These are phyloP conservation scores for Drosophila orena DNA, from an alignment of 1,140 invertebrate genomes.

Conservation along the genomic window DNA sequence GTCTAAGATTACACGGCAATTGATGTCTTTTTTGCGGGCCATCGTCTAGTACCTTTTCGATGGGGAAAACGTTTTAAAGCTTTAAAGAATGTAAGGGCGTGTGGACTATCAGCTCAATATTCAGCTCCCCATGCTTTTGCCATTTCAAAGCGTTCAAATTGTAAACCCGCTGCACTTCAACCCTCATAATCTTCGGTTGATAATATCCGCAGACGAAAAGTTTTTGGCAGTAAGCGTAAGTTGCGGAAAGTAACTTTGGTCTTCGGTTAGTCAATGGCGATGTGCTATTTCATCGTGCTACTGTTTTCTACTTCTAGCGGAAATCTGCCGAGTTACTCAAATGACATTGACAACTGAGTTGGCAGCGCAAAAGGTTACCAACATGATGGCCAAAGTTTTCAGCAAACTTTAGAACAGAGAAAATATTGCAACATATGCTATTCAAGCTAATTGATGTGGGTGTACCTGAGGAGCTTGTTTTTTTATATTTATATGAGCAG, in stretches of 20 bases:
- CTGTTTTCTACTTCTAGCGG: not conserved
- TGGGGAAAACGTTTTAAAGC: conserved; percentile 51
- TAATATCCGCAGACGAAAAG: conserved; percentile 38
- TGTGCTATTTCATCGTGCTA: not conserved
- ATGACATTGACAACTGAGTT: not conserved
- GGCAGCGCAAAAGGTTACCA: not conserved
- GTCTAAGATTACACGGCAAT: conserved; percentile 74
- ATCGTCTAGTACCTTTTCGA: conserved; percentile 51
- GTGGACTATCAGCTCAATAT: too few species aligned
- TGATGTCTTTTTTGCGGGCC: conserved; percentile 66
- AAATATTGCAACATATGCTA: too few species aligned
- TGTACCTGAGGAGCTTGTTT: too few species aligned
- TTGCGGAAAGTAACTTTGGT: conserved; percentile 32
- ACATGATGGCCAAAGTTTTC: not conserved
- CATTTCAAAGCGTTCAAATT: conserved; percentile 52
- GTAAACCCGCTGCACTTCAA: conserved; percentile 37
- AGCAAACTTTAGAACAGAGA: not conserved
- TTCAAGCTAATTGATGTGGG: too few species aligned
- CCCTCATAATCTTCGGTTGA: conserved; percentile 35
- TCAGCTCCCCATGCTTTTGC: conserved; percentile 15
- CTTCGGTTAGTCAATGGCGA: not conserved
- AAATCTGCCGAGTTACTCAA: conserved; percentile 4
- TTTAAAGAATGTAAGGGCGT: conserved; percentile 45
- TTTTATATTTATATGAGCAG: too few species aligned
- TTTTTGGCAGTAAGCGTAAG: conserved; percentile 54